Evolutionary conservation across 1,140 invertebrate genomes (phyloP).

Genomic region (Carposina sasakii): DNA sequence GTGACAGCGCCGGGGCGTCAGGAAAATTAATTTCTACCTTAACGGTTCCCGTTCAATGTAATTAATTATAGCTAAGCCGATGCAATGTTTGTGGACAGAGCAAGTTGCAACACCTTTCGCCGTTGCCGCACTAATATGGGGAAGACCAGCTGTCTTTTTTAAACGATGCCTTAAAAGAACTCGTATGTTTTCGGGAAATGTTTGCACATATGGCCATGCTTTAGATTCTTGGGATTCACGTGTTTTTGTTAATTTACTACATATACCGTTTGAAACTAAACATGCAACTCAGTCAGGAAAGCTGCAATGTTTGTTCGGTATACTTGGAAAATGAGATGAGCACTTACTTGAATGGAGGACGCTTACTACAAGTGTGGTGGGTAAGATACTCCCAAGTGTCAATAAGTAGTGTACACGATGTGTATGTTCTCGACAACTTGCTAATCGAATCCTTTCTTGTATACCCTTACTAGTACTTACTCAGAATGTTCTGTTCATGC

Average conservation of each 20-base stretch:
- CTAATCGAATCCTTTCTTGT: conserved; percentile 12
- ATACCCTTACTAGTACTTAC: too few species aligned
- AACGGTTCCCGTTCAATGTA: conserved; percentile 21
- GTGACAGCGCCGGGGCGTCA: conserved; percentile 5
- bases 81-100: conserved; percentile 18
- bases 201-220: too few species aligned
- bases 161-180: conserved; percentile 33
- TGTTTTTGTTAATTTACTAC: too few species aligned
- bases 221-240: too few species aligned
- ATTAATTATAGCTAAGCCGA: conserved; percentile 32
- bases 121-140: conserved; percentile 42
- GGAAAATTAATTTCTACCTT: conserved; percentile 41
- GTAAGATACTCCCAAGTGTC: conserved; percentile 19
- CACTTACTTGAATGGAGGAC: conserved; percentile 3
- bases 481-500: too few species aligned
- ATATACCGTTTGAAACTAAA: too few species aligned
- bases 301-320: too few species aligned
- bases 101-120: conserved; percentile 46
- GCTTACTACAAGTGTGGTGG: conserved; percentile 8
- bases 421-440: conserved; percentile 19
- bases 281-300: too few species aligned
- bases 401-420: conserved; percentile 20
- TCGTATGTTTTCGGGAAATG: conserved; percentile 20
- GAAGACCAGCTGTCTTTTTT: conserved; percentile 47
- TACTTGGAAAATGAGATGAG: too few species aligned